Evolutionary conservation across 1,140 invertebrate species (phyloP).

Genomic region (Procambarus clarkii): DNA sequence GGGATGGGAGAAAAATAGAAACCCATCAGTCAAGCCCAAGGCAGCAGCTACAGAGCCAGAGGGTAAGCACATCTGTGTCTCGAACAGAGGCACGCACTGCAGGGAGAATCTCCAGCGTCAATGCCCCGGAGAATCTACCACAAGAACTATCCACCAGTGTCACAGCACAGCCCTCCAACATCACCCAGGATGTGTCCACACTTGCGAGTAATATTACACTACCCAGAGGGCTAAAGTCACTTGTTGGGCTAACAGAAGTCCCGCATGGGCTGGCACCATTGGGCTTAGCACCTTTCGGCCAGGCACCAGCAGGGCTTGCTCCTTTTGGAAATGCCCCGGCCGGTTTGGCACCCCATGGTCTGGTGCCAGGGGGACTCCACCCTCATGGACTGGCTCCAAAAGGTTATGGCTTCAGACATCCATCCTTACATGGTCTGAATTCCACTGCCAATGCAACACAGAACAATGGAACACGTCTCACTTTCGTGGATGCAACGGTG

Average conservation of each 20-base stretch:
- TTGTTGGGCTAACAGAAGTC: neutral
- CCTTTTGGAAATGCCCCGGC: conserved; percentile 45
- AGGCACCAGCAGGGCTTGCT: conserved; percentile 36
- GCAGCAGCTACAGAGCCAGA: conserved; percentile 10
- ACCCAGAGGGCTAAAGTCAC: neutral
- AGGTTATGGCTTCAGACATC: neutral
- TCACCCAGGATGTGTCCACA: neutral
- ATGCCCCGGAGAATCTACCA: neutral
- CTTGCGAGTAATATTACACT: neutral
- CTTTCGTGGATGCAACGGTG: conserved; percentile 55
- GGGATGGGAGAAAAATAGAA: neutral
- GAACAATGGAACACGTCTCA: neutral
- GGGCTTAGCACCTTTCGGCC: conserved; percentile 51
- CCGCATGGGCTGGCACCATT: conserved; percentile 37
- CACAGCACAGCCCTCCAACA: neutral
- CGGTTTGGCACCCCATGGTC: conserved; percentile 40
- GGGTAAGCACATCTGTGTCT: conserved; percentile 32
- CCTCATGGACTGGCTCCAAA: conserved; percentile 54
- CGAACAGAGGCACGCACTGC: neutral
- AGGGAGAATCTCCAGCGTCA: neutral
- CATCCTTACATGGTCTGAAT: neutral
- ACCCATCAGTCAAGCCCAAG: too few relatives aligned
- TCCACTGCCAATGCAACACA: neutral
- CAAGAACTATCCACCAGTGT: neutral
- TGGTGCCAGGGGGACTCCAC: conserved; percentile 27